Evolutionary conservation across 1,140 invertebrate genomes (phyloP).

Genomic region (Aphelinus certus): DNA sequence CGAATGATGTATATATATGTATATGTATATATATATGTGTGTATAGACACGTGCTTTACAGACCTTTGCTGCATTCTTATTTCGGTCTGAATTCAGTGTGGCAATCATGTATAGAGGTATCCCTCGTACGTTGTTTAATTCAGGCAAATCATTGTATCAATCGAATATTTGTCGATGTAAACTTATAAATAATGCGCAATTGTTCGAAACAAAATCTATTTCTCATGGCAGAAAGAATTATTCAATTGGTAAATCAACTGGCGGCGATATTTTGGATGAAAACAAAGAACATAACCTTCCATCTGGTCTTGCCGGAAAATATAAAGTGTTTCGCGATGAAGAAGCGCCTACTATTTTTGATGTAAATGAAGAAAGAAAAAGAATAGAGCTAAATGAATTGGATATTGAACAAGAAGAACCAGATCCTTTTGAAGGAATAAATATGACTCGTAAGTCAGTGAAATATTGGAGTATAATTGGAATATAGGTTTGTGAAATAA

Average conservation of each 20-base stretch:
- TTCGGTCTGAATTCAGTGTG: not conserved
- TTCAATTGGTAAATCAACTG: not conserved
- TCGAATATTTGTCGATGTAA: constrained; percentile 33
- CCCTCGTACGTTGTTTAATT: constrained; percentile 39
- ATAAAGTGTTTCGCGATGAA: constrained; percentile 71
- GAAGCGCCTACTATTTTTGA: constrained; percentile 74
- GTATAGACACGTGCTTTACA: too few species aligned
- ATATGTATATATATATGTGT: not conserved
- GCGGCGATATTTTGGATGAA: constrained; percentile 20
- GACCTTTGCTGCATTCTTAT: too few species aligned
- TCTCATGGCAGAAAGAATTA: constrained; percentile 28
- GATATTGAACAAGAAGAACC: constrained; percentile 48
- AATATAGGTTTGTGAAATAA: constrained; percentile 27
- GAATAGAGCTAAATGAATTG: constrained; percentile 58
- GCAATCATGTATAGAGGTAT: constrained; percentile 44
- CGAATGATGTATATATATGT: not conserved
- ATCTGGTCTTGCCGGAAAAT: constrained; percentile 60
- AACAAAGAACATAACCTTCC: constrained; percentile 46
- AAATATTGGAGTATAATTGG: constrained; percentile 7
- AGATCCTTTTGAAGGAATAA: constrained; percentile 63
- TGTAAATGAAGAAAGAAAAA: constrained; percentile 71
- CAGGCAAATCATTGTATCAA: constrained; percentile 40
- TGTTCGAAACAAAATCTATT: constrained; percentile 35
- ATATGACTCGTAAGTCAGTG: constrained; percentile 65
- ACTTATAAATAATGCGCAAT: constrained; percentile 35